Percentiles rank a stretch among this genome's conserved stretches.
Conservation (phyloP, 2,888 invertebrate species). For the Dinocampus coccinellae region DNA sequence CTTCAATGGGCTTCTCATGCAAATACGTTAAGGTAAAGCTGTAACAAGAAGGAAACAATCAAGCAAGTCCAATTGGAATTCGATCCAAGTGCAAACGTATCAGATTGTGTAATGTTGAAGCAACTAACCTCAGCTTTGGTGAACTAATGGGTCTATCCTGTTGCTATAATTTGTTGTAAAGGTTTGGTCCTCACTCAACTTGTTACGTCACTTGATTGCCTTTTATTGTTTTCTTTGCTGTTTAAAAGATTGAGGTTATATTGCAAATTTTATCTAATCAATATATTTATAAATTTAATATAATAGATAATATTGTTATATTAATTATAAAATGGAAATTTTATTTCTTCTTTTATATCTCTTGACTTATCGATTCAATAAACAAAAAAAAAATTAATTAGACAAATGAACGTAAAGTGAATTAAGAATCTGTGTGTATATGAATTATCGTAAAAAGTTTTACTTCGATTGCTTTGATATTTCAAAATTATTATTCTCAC, state of each 20-base stretch:
- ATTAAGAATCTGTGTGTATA: too few relatives aligned
- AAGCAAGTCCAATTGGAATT: slow-evolving; percentile 5
- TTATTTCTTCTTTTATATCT: too few relatives aligned
- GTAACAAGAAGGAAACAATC: slow-evolving; percentile 14
- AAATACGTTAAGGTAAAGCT: slow-evolving; percentile 2
- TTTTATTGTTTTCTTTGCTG: slow-evolving; percentile 7
- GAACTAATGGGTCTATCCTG: slow-evolving; percentile 26
- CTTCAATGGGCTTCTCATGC: slow-evolving; percentile 1
- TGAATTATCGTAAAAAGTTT: too few relatives aligned
- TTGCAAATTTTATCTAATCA: background rate
- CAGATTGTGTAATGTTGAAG: slow-evolving; percentile 2
- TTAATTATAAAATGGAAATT: too few relatives aligned
- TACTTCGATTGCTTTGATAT: too few relatives aligned
- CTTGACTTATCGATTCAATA: too few relatives aligned
- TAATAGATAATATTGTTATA: too few relatives aligned
- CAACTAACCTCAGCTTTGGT: slow-evolving; percentile 13
- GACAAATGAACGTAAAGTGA: too few relatives aligned
- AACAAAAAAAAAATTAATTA: too few relatives aligned
- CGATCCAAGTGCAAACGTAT: slow-evolving; percentile 18
- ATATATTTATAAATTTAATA: too few relatives aligned
- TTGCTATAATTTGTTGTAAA: slow-evolving; percentile 20
- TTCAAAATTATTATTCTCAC: slow-evolving; percentile 14
- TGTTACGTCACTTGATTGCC: slow-evolving; percentile 18
- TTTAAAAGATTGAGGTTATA: background rate
- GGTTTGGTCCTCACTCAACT: background rate